A percentile compares a stretch with the other conserved stretches of the same genome.
These are phyloP conservation scores for Proisotoma minuta DNA, from an alignment of 2,888 invertebrate species.

Conservation along the genomic window DNA sequence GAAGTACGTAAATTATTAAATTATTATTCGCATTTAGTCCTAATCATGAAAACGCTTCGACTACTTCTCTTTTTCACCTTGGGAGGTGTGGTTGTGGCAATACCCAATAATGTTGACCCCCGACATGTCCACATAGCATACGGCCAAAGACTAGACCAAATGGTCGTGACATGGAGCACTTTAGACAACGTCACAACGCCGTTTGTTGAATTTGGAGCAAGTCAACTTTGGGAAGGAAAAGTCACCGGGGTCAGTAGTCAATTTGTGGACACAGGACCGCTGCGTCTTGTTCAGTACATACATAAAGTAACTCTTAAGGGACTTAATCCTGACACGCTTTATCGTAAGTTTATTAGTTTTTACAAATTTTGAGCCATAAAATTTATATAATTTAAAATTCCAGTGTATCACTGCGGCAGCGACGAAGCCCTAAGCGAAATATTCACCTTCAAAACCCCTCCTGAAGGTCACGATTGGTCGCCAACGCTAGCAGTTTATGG, in stretches of 20 bases:
- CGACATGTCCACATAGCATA: constrained; percentile 44
- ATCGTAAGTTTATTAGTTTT: constrained; percentile 25
- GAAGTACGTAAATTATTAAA: too few species aligned
- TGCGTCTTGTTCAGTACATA: constrained; percentile 38
- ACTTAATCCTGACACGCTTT: constrained; percentile 32
- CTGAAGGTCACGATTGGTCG: constrained; percentile 64
- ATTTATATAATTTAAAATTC: constrained; percentile 9
- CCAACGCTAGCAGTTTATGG: constrained; percentile 82
- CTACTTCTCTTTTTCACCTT: too few species aligned
- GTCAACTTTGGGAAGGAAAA: constrained; percentile 13
- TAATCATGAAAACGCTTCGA: too few species aligned
- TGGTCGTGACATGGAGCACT: constrained; percentile 45
- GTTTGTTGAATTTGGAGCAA: constrained; percentile 38
- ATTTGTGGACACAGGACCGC: constrained; percentile 35
- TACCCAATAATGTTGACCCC: too few species aligned
- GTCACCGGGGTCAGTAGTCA: constrained; percentile 19
- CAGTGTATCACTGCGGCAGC: constrained; percentile 78
- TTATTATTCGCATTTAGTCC: too few species aligned
- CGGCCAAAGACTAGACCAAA: constrained; percentile 32
- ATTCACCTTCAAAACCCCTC: constrained; percentile 72
- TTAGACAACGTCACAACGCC: constrained; percentile 13
- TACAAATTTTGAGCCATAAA: neutral
- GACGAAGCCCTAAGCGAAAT: constrained; percentile 72
- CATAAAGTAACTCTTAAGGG: constrained; percentile 37
- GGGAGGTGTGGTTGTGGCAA: too few species aligned